These are phyloP conservation scores for Leptinotarsa peninsularis DNA, from an alignment of 2,888 invertebrate genomes.

Conservation along the genomic window DNA sequence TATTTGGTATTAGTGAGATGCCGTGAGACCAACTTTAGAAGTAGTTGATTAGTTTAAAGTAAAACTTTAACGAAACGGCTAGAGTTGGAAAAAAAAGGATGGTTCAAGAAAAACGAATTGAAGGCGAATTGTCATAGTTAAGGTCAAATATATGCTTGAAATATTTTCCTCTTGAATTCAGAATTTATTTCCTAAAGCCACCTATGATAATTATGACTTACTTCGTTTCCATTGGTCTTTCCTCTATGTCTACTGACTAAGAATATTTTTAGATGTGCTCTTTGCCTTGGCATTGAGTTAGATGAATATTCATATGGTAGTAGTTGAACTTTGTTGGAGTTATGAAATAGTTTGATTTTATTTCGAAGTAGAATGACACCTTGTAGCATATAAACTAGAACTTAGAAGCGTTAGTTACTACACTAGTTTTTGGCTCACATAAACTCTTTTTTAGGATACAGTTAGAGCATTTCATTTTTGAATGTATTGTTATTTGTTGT, in stretches of 20 bases:
- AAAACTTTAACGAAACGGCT: not conserved
- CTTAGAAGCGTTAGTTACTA: constrained; percentile 39
- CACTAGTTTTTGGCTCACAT: constrained; percentile 45
- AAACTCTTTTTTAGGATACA: constrained; percentile 31
- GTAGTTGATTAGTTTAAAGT: constrained; percentile 22
- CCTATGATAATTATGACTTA: no score
- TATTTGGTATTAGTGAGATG: constrained; percentile 29
- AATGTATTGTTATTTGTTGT: constrained; percentile 43
- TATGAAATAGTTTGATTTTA: constrained; percentile 20
- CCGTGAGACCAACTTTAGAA: constrained; percentile 37
- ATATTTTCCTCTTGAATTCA: not conserved
- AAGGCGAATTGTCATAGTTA: no score
- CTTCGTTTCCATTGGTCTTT: no score
- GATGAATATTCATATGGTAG: constrained; percentile 33
- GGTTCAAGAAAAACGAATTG: no score
- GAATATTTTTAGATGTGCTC: constrained; percentile 31
- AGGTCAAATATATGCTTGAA: no score
- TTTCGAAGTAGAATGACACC: constrained; percentile 10
- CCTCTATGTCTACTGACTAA: not conserved
- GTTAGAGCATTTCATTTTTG: constrained; percentile 41
- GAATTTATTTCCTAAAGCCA: no score
- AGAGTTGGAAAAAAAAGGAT: not conserved
- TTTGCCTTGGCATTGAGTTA: constrained; percentile 24
- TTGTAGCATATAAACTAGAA: constrained; percentile 33
- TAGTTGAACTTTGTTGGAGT: constrained; percentile 18